Conservation (phyloP, 2,113 vertebrate species). For the Ophiodon elongatus region DNA sequence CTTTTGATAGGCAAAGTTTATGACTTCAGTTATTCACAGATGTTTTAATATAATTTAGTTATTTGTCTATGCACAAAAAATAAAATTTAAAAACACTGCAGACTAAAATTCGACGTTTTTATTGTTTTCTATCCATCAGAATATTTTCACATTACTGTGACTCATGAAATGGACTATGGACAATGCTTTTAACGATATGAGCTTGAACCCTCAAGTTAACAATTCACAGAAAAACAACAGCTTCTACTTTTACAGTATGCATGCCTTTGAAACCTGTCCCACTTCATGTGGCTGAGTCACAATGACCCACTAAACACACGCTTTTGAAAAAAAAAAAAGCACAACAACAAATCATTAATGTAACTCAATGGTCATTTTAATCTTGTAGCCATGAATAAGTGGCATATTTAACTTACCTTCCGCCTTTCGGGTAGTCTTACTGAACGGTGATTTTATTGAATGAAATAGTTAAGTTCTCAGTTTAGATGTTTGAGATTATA, state of each 20-base stretch:
- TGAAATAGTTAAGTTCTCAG: not conserved
- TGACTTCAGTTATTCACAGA: not conserved
- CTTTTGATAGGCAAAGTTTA: not conserved
- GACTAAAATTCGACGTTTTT: not conserved
- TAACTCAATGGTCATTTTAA: not conserved
- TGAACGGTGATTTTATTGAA: not conserved
- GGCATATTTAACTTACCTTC: conserved; percentile 36
- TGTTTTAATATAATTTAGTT: not conserved
- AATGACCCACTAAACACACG: not conserved
- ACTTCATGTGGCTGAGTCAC: not conserved
- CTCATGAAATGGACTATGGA: not conserved
- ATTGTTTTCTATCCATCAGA: not conserved
- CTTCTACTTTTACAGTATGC: not conserved
- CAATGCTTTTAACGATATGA: not conserved
- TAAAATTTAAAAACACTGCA: not conserved
- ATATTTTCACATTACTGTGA: not conserved
- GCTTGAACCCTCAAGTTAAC: not conserved
- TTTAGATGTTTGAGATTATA: not conserved
- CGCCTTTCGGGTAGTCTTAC: not conserved
- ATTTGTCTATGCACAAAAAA: not conserved
- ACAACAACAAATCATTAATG: conserved; percentile 49
- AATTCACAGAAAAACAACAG: not conserved
- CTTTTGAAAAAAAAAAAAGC: too few relatives aligned
- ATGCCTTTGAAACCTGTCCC: not conserved
- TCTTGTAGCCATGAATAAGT: conserved; percentile 13